Conservation (phyloP, 1,140 invertebrate genomes). For the Caenorhabditis briggsae region DNA sequence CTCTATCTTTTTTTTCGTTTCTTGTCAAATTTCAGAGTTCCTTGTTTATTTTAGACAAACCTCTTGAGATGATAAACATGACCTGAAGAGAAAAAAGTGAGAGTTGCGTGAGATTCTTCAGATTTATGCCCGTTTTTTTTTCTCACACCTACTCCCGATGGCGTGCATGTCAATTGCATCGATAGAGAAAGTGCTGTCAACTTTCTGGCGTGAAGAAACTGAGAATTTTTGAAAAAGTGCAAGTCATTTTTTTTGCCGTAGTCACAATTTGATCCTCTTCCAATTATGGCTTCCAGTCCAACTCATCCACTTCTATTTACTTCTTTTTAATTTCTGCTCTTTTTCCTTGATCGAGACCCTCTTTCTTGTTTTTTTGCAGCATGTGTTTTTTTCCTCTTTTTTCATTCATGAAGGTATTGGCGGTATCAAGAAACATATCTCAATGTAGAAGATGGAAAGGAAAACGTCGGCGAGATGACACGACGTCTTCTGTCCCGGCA, state of each 20-base stretch:
- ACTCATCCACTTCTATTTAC: background rate
- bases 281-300: background rate
- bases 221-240: slow-evolving; percentile 3
- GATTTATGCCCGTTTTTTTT: slow-evolving; percentile 12
- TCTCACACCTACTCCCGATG: slow-evolving; percentile 41
- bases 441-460: background rate
- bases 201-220: background rate
- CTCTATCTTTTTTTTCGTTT: slow-evolving; percentile 1
- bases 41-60: slow-evolving; percentile 22
- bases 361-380: background rate
- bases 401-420: slow-evolving; percentile 8
- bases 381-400: background rate
- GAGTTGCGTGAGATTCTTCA: slow-evolving; percentile 39
- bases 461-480: no score
- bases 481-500: background rate
- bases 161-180: slow-evolving; percentile 48
- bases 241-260: background rate
- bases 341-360: background rate
- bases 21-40: background rate
- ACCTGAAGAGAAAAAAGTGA: background rate
- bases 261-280: background rate
- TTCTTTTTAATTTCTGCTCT: background rate
- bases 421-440: slow-evolving; percentile 52
- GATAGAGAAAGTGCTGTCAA: background rate
- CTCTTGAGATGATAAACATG: slow-evolving; percentile 29